Percentiles rank a stretch among this genome's conserved stretches.
Evolutionary conservation across 2,113 vertebrate species (phyloP).

Genomic region (Eidolon helvum): DNA sequence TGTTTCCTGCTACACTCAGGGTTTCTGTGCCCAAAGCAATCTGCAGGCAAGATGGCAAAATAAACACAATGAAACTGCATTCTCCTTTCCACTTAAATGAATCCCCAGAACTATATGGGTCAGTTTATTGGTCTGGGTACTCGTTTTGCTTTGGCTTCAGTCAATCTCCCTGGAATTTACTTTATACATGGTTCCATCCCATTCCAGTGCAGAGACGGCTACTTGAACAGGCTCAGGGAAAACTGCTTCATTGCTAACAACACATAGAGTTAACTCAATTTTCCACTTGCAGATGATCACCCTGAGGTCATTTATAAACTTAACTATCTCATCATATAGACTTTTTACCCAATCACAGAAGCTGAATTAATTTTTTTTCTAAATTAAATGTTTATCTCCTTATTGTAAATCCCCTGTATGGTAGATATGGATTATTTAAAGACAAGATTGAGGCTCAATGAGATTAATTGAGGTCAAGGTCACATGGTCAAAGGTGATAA

Average conservation of each 20-base stretch:
- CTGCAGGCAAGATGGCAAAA: conserved; percentile 58
- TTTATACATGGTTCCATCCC: background rate
- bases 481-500: background rate
- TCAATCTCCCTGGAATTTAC: background rate
- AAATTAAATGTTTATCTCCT: background rate
- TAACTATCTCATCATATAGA: background rate
- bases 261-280: background rate
- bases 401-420: background rate
- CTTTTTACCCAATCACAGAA: background rate
- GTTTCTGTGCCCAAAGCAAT: conserved; percentile 87
- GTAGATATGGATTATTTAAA: background rate
- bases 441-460: background rate
- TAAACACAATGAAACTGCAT: background rate
- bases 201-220: background rate
- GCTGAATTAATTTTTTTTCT: background rate
- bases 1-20: conserved; percentile 86
- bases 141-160: background rate
- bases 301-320: background rate
- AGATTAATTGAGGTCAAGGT: background rate
- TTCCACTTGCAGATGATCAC: background rate
- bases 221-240: background rate
- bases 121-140: background rate
- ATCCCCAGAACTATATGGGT: background rate
- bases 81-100: background rate
- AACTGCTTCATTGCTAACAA: background rate